Evolutionary conservation across 2,797 vertebrate species (phyloP).

Genomic region (Buceros bicornis): DNA sequence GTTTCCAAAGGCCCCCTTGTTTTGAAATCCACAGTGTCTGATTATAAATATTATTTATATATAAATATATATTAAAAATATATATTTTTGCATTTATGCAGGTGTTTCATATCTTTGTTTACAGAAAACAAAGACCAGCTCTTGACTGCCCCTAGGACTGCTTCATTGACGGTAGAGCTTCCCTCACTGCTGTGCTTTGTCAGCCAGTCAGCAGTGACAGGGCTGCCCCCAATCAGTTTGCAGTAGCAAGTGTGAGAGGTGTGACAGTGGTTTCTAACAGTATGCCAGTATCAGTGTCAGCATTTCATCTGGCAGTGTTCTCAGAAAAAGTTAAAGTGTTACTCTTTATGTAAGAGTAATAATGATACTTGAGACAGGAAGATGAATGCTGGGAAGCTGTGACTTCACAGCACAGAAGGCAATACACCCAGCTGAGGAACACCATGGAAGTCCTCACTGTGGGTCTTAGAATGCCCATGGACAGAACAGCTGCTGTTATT

Average conservation of each 20-base stretch:
- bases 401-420: not conserved
- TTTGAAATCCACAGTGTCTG: not conserved
- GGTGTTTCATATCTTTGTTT: not conserved
- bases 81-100: not conserved
- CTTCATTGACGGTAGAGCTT: not conserved
- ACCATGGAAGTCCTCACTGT: not conserved
- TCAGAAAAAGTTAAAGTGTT: not conserved
- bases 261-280: not conserved
- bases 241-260: not conserved
- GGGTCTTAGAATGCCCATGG: not conserved
- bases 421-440: not conserved
- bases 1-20: not conserved
- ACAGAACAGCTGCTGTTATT: not conserved
- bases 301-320: not conserved
- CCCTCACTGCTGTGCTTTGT: rapidly evolving
- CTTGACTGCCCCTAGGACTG: not conserved
- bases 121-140: not conserved
- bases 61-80: too few species aligned
- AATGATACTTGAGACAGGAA: not conserved
- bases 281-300: not conserved
- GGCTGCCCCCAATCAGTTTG: not conserved
- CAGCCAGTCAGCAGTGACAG: not conserved
- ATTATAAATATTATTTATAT: not conserved
- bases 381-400: not conserved
- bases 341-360: not conserved